A percentile compares a stretch with the other conserved stretches of the same genome.
Conservation (phyloP, 2,888 invertebrate species). For the Sycophila texana region DNA sequence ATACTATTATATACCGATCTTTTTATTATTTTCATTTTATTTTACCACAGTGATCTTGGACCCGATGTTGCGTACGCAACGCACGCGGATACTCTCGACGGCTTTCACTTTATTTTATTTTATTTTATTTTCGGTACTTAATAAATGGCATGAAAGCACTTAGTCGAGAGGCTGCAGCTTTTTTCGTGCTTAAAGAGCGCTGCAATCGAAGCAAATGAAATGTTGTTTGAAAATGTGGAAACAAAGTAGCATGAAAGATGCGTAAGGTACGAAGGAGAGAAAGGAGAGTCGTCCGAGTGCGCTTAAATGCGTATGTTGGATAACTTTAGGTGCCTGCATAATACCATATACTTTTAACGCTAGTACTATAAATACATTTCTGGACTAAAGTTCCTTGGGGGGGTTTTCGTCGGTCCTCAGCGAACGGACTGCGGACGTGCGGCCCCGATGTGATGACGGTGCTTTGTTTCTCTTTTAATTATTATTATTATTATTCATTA, state of each 20-base stretch:
- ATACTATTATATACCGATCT: neutral
- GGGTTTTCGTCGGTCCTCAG: slow-evolving; percentile 58
- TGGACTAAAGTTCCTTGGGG: slow-evolving; percentile 73
- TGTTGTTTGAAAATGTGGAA: neutral
- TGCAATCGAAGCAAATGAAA: neutral
- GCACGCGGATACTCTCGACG: too few species aligned
- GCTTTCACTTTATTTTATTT: neutral
- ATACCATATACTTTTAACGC: slow-evolving; percentile 55
- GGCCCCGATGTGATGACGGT: slow-evolving; percentile 74
- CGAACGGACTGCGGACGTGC: slow-evolving; percentile 59
- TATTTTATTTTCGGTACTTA: neutral
- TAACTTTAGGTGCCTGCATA: slow-evolving; percentile 58
- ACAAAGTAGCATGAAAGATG: neutral
- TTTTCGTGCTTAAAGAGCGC: neutral
- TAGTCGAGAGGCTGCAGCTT: too few species aligned
- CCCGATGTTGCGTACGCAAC: too few species aligned
- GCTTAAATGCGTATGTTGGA: slow-evolving; percentile 51
- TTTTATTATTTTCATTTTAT: neutral
- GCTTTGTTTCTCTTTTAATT: slow-evolving; percentile 72
- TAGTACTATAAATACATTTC: slow-evolving; percentile 63
- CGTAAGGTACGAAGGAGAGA: slow-evolving; percentile 1
- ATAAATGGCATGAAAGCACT: neutral
- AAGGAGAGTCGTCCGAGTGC: slow-evolving; percentile 54
- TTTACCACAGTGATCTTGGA: neutral
- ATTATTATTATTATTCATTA: slow-evolving; percentile 51